Evolutionary conservation across 1,140 invertebrate genomes (phyloP).

Genomic region (Zophobas atratus): DNA sequence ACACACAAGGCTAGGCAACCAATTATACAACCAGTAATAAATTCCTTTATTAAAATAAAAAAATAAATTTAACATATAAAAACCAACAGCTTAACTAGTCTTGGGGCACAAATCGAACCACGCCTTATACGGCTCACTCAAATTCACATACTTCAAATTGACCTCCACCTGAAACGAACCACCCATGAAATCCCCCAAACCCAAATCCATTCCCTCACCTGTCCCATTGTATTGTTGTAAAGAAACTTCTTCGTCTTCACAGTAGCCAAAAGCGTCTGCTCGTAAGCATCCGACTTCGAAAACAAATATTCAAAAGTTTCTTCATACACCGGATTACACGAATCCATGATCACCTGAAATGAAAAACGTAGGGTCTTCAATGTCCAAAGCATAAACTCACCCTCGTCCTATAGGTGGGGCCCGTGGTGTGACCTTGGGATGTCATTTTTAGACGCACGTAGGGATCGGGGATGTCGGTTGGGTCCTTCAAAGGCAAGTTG

Average conservation of each 20-base stretch:
- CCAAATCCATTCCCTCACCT: slow-evolving; percentile 69
- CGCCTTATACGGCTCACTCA: slow-evolving; percentile 29
- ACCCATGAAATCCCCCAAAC: not conserved
- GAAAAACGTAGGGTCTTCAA: slow-evolving; percentile 3
- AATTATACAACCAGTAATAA: no score
- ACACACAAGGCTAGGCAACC: no score
- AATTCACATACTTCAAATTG: slow-evolving; percentile 34
- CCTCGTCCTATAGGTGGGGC: slow-evolving; percentile 87
- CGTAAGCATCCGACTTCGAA: slow-evolving; percentile 80
- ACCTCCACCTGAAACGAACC: slow-evolving; percentile 18
- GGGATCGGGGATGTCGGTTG: slow-evolving; percentile 90
- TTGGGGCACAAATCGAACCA: slow-evolving; percentile 29
- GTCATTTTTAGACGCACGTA: slow-evolving; percentile 94
- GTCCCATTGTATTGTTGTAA: slow-evolving; percentile 84
- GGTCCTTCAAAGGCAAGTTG: slow-evolving; percentile 88
- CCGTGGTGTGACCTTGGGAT: slow-evolving; percentile 85
- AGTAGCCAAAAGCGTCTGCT: slow-evolving; percentile 80
- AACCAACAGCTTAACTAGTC: not conserved
- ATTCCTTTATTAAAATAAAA: no score
- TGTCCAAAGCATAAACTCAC: slow-evolving; percentile 66
- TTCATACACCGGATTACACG: slow-evolving; percentile 90
- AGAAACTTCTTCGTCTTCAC: slow-evolving; percentile 87
- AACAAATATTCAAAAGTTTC: slow-evolving; percentile 90
- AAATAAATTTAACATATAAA: no score
- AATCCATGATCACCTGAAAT: slow-evolving; percentile 82